A percentile compares a stretch with the other conserved stretches of the same genome.
These are phyloP conservation scores for Ruditapes philippinarum DNA, from an alignment of 1,140 invertebrate species.

Conservation along the genomic window DNA sequence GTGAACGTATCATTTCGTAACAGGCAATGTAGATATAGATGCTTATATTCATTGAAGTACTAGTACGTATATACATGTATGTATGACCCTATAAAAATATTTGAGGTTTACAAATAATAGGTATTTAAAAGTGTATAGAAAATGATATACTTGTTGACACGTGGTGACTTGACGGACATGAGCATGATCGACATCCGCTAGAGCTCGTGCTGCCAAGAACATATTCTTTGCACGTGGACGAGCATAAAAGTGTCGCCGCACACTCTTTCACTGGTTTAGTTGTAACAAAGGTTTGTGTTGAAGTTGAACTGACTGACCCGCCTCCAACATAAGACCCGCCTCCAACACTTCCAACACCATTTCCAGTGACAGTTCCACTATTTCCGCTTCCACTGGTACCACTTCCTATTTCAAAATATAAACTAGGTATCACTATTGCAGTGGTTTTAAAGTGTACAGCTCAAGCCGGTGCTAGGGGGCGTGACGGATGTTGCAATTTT, in stretches of 20 bases:
- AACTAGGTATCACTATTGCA: background rate
- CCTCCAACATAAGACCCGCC: background rate
- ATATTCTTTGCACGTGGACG: constrained; percentile 38
- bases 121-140: background rate
- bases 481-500: too few relatives aligned
- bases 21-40: too few relatives aligned
- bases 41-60: too few relatives aligned
- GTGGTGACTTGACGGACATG: constrained; percentile 45
- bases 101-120: too few relatives aligned
- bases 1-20: too few relatives aligned
- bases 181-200: constrained; percentile 51
- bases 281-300: background rate
- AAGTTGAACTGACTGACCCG: background rate
- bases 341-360: too few relatives aligned
- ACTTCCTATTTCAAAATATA: background rate
- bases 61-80: too few relatives aligned
- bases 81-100: too few relatives aligned
- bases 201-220: constrained; percentile 5
- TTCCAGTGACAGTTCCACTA: background rate
- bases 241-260: constrained; percentile 25
- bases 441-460: too few relatives aligned
- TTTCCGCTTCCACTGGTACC: background rate
- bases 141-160: constrained; percentile 39
- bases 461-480: too few relatives aligned
- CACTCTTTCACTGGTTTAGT: constrained; percentile 42